Conservation (phyloP, 2,888 invertebrate species). For the Metellina segmentata region DNA sequence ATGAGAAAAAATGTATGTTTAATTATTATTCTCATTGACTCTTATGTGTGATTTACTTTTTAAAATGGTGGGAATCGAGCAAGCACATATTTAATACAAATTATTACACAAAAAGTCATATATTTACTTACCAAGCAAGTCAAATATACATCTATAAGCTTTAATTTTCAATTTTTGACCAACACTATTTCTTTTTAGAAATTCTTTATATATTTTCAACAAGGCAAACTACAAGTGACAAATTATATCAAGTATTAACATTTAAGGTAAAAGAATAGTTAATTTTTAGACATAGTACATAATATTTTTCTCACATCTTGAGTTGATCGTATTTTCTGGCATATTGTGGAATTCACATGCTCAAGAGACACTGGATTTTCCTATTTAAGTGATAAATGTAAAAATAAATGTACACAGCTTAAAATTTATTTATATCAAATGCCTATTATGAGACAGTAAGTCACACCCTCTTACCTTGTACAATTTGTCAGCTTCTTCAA, state of each 20-base stretch:
- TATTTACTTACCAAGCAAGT: slow-evolving; percentile 47
- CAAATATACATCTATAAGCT: slow-evolving; percentile 39
- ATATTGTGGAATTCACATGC: slow-evolving; percentile 44
- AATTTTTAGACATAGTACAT: background rate
- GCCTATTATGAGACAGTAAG: too few relatives aligned
- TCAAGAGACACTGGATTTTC: slow-evolving; percentile 12
- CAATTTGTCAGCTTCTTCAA: slow-evolving; percentile 35
- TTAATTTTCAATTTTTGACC: slow-evolving; percentile 11
- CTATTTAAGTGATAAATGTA: slow-evolving; percentile 15
- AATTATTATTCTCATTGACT: background rate
- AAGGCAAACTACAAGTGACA: slow-evolving; percentile 24
- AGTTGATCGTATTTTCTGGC: slow-evolving; percentile 39
- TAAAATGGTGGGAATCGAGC: background rate
- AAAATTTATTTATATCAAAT: too few relatives aligned
- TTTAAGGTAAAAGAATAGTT: background rate
- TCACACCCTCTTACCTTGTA: slow-evolving; percentile 23
- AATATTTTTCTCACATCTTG: slow-evolving; percentile 43
- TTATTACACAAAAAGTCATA: background rate
- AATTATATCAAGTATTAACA: background rate
- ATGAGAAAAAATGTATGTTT: background rate
- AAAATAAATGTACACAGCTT: background rate
- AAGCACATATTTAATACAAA: background rate
- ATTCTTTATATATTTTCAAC: slow-evolving; percentile 29
- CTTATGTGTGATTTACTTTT: background rate
- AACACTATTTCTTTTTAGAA: slow-evolving; percentile 20